Evolutionary conservation across 2,797 vertebrate species (phyloP), one percentile per base, ranked within the genome.

Genomic region (Acanthis flammea): DNA sequence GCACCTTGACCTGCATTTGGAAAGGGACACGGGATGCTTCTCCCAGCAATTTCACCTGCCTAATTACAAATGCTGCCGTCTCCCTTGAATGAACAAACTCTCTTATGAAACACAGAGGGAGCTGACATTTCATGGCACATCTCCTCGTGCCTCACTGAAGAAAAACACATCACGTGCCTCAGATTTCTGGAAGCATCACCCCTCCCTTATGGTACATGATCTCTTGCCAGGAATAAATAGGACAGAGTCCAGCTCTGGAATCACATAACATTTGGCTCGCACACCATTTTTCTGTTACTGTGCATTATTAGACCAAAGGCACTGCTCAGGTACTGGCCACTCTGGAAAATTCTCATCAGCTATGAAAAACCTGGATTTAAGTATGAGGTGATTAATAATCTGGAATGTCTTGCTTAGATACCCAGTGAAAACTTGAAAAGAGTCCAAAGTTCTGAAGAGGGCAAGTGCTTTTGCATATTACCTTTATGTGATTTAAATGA

Each of bases 191-290:
- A 94, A 95, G 92, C 94, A 91, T 89, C 96, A 83, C 87, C 2
- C 14, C 74, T 95, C 92, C 96, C 95, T 93, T 95, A 94, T 95
- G 94, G 75, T 78, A 75, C 41, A 0, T 21, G 82, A 92, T 83
- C 89, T 75, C 92, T 53, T 94, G 95, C 94, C 95, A 96, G 92
- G 79, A 96, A 94, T 72, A 96, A 94, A 90, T 60, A 94, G 94
- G 89, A 84, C 95, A 88, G 87, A 84, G 91, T 91, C 95, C 96
- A 97, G 92, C 87, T 60, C 0, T 83, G 86, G 87, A 93, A 93
- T 94, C 94, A 55, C 94, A 86, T 75, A 88, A 81, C 70, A 14
- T 55, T 93, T 94, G 87, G 95, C 91, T 94, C 6, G 0, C 58
- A 37, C 55, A 74, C 50, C 7, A 9, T 47, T 94, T 50, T 90